Evolutionary conservation across 1,140 invertebrate species (phyloP).

Genomic region (Acromyrmex charruanus): DNA sequence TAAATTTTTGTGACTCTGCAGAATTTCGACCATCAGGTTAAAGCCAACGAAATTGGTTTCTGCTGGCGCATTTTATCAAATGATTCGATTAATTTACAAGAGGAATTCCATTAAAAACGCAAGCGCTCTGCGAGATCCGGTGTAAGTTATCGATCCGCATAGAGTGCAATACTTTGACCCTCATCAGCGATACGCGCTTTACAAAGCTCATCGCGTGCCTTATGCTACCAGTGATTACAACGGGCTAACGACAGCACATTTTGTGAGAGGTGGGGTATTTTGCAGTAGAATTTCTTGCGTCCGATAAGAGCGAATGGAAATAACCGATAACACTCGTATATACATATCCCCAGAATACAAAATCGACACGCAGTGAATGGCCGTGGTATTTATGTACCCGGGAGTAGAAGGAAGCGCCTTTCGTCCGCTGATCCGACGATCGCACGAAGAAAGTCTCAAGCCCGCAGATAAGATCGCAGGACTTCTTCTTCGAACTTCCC

Average conservation of each 20-base stretch:
- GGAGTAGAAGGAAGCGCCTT: background rate
- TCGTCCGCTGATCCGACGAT: slow-evolving; percentile 20
- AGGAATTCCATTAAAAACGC: slow-evolving; percentile 3
- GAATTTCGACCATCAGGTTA: background rate
- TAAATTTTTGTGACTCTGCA: background rate
- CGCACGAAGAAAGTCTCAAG: slow-evolving; percentile 1
- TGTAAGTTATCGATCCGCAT: slow-evolving; percentile 13
- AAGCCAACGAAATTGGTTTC: background rate
- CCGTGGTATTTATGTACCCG: slow-evolving; percentile 14
- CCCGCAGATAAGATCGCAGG: slow-evolving; percentile 22
- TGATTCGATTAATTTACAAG: slow-evolving; percentile 22
- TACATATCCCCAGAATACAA: background rate
- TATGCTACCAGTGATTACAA: background rate
- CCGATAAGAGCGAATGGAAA: slow-evolving; percentile 36
- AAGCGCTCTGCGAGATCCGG: background rate
- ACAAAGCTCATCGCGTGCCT: slow-evolving; percentile 13
- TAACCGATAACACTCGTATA: slow-evolving; percentile 42
- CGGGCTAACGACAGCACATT: slow-evolving; percentile 22
- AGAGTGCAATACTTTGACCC: slow-evolving; percentile 20
- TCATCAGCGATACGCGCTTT: slow-evolving; percentile 17
- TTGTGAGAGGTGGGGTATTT: background rate
- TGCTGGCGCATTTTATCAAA: background rate
- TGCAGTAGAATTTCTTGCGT: background rate
- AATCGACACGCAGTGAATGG: slow-evolving; percentile 4
- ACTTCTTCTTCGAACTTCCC: background rate